Base-by-base conservation (phyloP, 2,113 vertebrate species). In the Epinephelus moara region DNA sequence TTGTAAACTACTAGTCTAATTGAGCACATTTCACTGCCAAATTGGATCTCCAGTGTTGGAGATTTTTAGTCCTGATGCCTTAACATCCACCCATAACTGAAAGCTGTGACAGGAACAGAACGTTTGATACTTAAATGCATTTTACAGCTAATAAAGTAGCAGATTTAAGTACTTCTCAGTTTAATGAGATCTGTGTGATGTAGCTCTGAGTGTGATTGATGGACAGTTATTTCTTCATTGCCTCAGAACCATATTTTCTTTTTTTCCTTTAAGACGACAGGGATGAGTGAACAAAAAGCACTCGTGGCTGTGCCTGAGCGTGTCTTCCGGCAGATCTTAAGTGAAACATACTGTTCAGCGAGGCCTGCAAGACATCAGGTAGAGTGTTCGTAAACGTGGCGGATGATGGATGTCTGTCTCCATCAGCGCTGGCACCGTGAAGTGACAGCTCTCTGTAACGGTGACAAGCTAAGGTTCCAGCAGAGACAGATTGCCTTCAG, bases 401-500 rank as follows among this genome's bases (percentile, higher is more conserved):
- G 45, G 70, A 70, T 92, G 91, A 95, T 27, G 92, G 93, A 66
- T 92, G 93, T 92, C 87, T 93, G 88, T 91, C 92, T 86, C 78
- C 86, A 94, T 93, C 90, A 85, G 75, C 59, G 47, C 78, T n/a
- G 82, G 73, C 84, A 42, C 85, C 30, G 64, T 61, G 79, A 85
- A 84, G 83, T 94, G 94, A 94, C 94, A 95, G 91, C 91, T 91
- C 88, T 84, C 92, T 89, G 86, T 85, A 77, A 85, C 88, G 14
- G 88, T 92, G 93, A 94, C 93, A 89, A 90, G 92, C 81, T 70
- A 42, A 89, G 70, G 90, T 84, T 90, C 88, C 90, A 85, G 93
- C 78, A 3, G 78, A 91, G 92, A 94, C 93, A 94, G 90, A 89
- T 92, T 93, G 92, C 93, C 91, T 93, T 93, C 92, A 93, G 93